Percentiles rank a stretch among this genome's conserved stretches.
Evolutionary conservation across 2,888 invertebrate species (phyloP).

Genomic region (Gandaritis pyraliata): DNA sequence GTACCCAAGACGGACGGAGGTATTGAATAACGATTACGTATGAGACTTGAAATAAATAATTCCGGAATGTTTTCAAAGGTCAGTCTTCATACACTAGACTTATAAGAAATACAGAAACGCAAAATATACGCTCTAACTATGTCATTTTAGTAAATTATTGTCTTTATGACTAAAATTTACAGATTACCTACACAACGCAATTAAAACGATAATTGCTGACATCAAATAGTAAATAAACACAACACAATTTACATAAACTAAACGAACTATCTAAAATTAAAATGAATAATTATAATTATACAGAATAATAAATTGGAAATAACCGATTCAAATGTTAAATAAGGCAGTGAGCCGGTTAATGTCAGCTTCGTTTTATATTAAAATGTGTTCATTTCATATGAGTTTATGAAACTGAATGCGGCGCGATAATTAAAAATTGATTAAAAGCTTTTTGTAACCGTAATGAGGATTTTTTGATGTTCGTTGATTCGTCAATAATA

Average conservation of each 20-base stretch:
- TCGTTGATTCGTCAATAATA: background rate
- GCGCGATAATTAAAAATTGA: slow-evolving; percentile 5
- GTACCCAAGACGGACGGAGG: background rate
- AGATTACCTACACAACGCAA: too few relatives aligned
- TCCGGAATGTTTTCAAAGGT: background rate
- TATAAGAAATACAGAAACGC: too few relatives aligned
- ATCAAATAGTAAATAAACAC: background rate
- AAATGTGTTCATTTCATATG: slow-evolving; percentile 7
- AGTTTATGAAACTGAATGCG: slow-evolving; percentile 7
- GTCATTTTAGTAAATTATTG: too few relatives aligned
- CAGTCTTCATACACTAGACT: background rate
- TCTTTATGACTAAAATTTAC: too few relatives aligned
- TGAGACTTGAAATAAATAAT: background rate
- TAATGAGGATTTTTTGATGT: background rate
- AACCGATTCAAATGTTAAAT: slow-evolving; percentile 12
- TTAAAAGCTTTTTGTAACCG: background rate
- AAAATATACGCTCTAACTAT: too few relatives aligned
- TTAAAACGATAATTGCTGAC: background rate
- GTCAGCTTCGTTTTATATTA: slow-evolving; percentile 6
- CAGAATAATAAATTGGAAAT: slow-evolving; percentile 11
- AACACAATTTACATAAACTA: background rate
- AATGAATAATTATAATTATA: background rate
- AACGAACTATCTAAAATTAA: background rate
- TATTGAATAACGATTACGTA: background rate
- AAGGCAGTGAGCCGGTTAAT: slow-evolving; percentile 13